phyloP scores from a whole-genome alignment of 2,797 vertebrate species.

The Melopsittacus undulatus region DNA sequence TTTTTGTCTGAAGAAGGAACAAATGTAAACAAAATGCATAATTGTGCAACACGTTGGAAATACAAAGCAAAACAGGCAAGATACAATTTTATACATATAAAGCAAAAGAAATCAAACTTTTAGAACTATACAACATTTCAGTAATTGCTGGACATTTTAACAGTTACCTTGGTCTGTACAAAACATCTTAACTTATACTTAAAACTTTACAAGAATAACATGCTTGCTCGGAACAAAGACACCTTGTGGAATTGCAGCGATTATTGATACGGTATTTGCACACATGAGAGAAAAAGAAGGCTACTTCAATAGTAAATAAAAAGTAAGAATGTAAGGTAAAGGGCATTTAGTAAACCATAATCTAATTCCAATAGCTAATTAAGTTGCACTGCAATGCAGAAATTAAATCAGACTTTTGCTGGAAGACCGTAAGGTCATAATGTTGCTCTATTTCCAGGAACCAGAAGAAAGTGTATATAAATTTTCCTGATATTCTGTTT shows the following conservation, averaged over 20 bases:
- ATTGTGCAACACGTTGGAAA: slow-evolving; percentile 90
- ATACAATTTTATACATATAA: slow-evolving; percentile 85
- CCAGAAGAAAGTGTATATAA: slow-evolving; percentile 50
- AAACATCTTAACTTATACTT: slow-evolving; percentile 78
- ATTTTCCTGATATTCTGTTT: slow-evolving; percentile 48
- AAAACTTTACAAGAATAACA: slow-evolving; percentile 83
- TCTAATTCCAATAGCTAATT: slow-evolving; percentile 56
- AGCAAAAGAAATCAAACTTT: slow-evolving; percentile 80
- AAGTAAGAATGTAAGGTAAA: slow-evolving; percentile 75
- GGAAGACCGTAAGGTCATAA: slow-evolving; percentile 31
- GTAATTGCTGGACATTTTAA: slow-evolving; percentile 81
- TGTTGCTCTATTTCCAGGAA: slow-evolving; percentile 55
- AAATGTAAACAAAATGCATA: slow-evolving; percentile 82
- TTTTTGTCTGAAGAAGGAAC: slow-evolving; percentile 80
- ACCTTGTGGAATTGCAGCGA: slow-evolving; percentile 75
- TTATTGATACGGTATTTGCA: slow-evolving; percentile 69
- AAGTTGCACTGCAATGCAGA: slow-evolving; percentile 44
- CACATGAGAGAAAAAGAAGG: slow-evolving; percentile 70
- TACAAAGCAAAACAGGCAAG: slow-evolving; percentile 87
- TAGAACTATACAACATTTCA: slow-evolving; percentile 83
- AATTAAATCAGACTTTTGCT: slow-evolving; percentile 57
- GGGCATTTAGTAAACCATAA: slow-evolving; percentile 45
- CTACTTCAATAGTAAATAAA: slow-evolving; percentile 76
- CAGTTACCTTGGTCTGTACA: slow-evolving; percentile 84
- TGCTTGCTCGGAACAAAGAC: slow-evolving; percentile 82